Conservation (phyloP, 2,797 vertebrate species). For the Gallirallus australis region DNA sequence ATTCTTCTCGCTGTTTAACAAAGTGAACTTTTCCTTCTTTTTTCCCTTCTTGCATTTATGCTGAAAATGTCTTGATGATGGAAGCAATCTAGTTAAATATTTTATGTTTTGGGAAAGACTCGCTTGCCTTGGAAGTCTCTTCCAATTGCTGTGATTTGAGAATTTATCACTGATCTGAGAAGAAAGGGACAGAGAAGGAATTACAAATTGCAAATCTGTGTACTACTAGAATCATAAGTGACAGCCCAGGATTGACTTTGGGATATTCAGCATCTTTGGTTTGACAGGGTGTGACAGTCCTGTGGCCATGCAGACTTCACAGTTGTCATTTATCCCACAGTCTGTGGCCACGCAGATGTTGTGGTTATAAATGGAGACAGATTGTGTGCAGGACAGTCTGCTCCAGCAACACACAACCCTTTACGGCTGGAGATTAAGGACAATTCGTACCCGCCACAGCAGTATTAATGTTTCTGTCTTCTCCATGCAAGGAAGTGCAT, state of each 20-base stretch:
- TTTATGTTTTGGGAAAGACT: conserved; percentile 27
- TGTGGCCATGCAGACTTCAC: conserved; percentile 28
- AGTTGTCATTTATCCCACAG: conserved; percentile 22
- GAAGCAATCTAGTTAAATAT: conserved; percentile 21
- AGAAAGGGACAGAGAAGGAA: conserved; percentile 45
- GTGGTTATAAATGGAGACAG: conserved; percentile 28
- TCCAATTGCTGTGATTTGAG: conserved; percentile 1
- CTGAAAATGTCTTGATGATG: conserved; percentile 2
- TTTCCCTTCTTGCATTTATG: background rate
- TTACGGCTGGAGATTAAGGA: background rate
- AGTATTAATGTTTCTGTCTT: background rate
- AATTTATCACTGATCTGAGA: conserved; percentile 21
- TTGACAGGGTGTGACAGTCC: conserved; percentile 52
- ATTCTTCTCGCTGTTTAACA: background rate
- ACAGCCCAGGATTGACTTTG: conserved; percentile 17
- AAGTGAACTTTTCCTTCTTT: background rate
- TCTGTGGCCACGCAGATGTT: background rate
- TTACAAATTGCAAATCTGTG: background rate
- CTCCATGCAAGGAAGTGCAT: fast-evolving
- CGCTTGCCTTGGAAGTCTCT: conserved; percentile 22
- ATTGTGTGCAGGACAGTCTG: fast-evolving
- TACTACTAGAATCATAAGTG: background rate
- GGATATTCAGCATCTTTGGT: background rate
- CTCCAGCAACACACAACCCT: background rate
- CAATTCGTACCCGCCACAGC: background rate